Percentiles rank a stretch among this genome's conserved stretches.
Evolutionary conservation across 1,140 invertebrate species (phyloP).

Genomic region (Gyrodactylus salaris): DNA sequence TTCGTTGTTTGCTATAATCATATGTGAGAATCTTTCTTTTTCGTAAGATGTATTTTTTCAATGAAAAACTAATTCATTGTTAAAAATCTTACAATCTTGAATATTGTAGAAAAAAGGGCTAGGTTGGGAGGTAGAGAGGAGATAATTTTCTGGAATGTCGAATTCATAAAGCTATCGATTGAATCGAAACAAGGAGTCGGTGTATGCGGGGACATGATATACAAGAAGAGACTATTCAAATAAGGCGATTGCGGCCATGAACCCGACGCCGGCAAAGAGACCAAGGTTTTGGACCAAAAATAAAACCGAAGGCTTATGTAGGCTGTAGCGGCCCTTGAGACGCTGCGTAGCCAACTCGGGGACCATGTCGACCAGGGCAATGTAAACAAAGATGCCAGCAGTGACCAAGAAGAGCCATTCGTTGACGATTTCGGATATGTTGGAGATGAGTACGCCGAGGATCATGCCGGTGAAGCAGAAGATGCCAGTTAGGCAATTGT

Average conservation of each 20-base stretch:
- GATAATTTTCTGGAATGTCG: background rate
- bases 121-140: background rate
- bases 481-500: conserved; percentile 50
- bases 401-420: conserved; percentile 2
- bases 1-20: no score
- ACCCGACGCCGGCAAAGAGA: background rate
- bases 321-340: background rate
- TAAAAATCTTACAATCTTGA: background rate
- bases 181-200: background rate
- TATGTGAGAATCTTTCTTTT: no score
- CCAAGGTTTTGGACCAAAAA: background rate
- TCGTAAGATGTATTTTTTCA: no score
- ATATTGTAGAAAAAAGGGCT: background rate
- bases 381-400: conserved; percentile 9
- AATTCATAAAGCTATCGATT: background rate
- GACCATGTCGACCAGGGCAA: conserved; percentile 10
- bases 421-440: background rate
- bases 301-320: background rate
- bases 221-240: background rate
- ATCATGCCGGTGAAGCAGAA: conserved; percentile 38
- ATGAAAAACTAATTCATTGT: background rate
- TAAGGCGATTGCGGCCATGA: background rate
- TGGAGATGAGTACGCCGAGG: background rate
- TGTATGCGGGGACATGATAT: background rate
- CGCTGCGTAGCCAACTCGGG: background rate